phyloP scores from a whole-genome alignment of 2,797 vertebrate species.

The Sphaeramia orbicularis region DNA sequence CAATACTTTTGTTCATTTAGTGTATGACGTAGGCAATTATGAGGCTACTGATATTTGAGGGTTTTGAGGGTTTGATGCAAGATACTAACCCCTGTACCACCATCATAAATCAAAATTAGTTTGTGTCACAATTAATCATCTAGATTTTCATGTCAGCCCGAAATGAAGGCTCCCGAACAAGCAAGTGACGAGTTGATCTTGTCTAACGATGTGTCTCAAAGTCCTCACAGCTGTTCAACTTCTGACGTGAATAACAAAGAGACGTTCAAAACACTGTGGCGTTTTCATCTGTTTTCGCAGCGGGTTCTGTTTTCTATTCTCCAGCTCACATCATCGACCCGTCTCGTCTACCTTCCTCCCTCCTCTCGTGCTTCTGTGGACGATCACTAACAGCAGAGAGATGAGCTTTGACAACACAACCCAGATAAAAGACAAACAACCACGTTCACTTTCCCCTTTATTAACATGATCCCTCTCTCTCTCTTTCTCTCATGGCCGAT shows the following conservation, averaged over 20 bases:
- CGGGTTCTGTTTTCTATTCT: slow-evolving; percentile 1
- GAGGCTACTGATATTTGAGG: no score
- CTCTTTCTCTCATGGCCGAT: not conserved
- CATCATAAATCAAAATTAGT: no score
- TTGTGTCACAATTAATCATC: no score
- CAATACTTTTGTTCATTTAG: no score
- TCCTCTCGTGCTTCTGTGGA: slow-evolving; percentile 36
- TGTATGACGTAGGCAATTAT: no score
- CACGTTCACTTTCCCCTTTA: slow-evolving; percentile 28
- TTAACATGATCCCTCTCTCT: not conserved
- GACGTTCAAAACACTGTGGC: not conserved
- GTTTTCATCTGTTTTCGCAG: not conserved
- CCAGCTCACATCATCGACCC: slow-evolving; percentile 14
- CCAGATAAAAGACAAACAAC: slow-evolving; percentile 51
- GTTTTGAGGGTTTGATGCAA: no score
- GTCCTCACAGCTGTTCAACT: not conserved
- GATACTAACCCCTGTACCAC: no score
- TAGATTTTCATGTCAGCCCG: no score
- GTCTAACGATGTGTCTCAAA: not conserved
- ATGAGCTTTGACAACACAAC: slow-evolving; percentile 44
- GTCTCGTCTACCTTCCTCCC: slow-evolving; percentile 9
- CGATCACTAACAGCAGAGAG: slow-evolving; percentile 21
- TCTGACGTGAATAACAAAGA: not conserved
- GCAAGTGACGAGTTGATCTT: not conserved
- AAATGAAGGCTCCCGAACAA: no score